Evolutionary conservation across 2,888 invertebrate genomes (phyloP), one percentile per base, ranked within the genome.

Genomic region (Venusia cambrica): DNA sequence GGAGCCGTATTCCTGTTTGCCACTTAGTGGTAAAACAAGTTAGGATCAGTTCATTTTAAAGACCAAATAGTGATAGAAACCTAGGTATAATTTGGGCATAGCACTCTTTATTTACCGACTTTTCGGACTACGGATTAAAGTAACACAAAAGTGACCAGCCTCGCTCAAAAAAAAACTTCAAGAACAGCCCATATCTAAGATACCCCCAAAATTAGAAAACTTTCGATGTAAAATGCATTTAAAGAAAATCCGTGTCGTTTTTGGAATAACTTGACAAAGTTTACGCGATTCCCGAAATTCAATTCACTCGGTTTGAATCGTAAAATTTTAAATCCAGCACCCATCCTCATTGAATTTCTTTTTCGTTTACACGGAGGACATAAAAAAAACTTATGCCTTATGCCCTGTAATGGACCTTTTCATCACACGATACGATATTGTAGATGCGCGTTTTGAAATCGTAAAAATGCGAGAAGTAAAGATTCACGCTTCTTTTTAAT

Each of bases 311-410:
- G 31, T 38, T 46, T 48, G 26, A 40, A 43, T 48, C 43, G 48
- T 51, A 39, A 51, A 45, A 51, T 38, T 48, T 50, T 44, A 48
- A 48, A 40, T 33, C 48, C 45, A 16, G 27, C 28, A 38, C 41
- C 35, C 39, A 48, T 38, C 40, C 48, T 45, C 47, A 44, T 53
- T 47, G 44, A 42, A 53, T 55, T 51, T 50, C 39, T 48, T 50
- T 43, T 44, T 30, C 48, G 43, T 51, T 48, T 51, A 48, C 48
- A 48, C 28, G 36, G 38, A 41, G 26, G 26, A 27, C 40, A 48
- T 47, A 56, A 57, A 57, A 46, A 51, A 46, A 41, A 43, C 38
- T 36, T 45, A 44, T 45, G 39, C 45, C 36, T 46, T 45, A 45
- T 45, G 39, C 38, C 38, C 30, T 32, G 43, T 33, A 32, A 41